phyloP scores from a whole-genome alignment of 2,888 invertebrate species.

The Hydropsyche betteni region DNA sequence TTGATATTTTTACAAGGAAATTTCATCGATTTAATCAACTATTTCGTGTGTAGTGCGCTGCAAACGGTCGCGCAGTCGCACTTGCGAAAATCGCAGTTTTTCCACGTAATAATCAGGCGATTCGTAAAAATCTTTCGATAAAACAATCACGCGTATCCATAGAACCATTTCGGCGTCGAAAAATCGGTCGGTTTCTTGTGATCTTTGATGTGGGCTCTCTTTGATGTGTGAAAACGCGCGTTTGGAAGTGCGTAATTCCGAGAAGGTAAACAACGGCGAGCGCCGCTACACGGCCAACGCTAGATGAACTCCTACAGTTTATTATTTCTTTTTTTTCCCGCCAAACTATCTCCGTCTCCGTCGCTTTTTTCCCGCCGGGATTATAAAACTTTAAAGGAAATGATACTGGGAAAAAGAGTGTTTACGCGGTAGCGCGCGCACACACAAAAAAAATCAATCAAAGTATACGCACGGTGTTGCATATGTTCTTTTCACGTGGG shows the following conservation, averaged over 20 bases:
- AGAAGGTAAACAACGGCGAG: constrained; percentile 39
- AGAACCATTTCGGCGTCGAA: too few species aligned
- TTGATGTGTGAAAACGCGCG: constrained; percentile 32
- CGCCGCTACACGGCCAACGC: constrained; percentile 19
- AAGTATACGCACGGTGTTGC: constrained; percentile 8
- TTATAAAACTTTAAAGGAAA: constrained; percentile 52
- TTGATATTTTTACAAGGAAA: background rate
- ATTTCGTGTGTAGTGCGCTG: background rate
- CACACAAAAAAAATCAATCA: constrained; percentile 38
- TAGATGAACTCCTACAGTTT: constrained; percentile 45
- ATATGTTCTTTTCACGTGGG: constrained; percentile 40
- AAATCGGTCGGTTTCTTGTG: background rate
- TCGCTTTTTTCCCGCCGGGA: constrained; percentile 44
- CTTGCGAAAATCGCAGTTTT: background rate
- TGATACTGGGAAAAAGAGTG: constrained; percentile 51
- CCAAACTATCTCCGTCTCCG: background rate
- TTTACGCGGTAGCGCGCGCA: constrained; percentile 41
- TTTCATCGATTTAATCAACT: background rate
- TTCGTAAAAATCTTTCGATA: background rate
- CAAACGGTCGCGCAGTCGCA: background rate
- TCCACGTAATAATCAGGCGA: background rate
- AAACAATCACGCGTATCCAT: background rate
- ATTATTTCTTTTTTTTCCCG: constrained; percentile 49
- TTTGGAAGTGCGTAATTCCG: constrained; percentile 32
- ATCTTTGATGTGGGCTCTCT: constrained; percentile 24